Percentiles rank a stretch among this genome's conserved stretches.
phyloP scores from a whole-genome alignment of 2,113 vertebrate genomes.

The Drymodes brunneopygia region DNA sequence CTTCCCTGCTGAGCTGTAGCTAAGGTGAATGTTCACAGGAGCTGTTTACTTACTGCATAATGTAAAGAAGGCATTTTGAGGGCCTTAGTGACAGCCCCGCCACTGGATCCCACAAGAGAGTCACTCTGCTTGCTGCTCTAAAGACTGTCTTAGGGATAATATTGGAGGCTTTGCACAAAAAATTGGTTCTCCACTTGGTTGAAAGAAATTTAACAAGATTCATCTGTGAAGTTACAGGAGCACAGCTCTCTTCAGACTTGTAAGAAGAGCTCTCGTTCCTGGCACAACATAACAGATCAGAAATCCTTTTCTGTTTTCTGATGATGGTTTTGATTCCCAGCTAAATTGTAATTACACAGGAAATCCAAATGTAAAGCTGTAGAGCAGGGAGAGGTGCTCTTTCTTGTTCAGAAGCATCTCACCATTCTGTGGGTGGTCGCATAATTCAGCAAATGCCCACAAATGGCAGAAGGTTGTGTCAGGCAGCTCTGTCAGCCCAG shows the following conservation, averaged over 20 bases:
- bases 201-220: not conserved
- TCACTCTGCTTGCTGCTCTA: fast-evolving
- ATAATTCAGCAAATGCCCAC: not conserved
- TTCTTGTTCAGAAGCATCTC: conserved; percentile 33
- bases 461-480: not conserved
- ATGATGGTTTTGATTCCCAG: conserved; percentile 30
- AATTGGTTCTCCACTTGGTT: not conserved
- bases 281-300: not conserved
- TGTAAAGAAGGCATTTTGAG: not conserved
- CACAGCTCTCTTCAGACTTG: not conserved
- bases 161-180: not conserved
- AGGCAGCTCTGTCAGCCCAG: not conserved
- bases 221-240: not conserved
- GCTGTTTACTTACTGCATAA: not conserved
- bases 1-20: not conserved
- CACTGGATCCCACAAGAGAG: not conserved
- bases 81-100: not conserved
- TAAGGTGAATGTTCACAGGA: not conserved
- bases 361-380: conserved; percentile 34
- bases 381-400: conserved; percentile 10
- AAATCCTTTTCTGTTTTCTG: conserved; percentile 41
- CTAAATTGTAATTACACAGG: conserved; percentile 17
- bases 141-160: not conserved
- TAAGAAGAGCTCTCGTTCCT: not conserved
- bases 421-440: not conserved